Base-by-base conservation (phyloP, 2,888 invertebrate genomes). In the Amiota communis region DNA sequence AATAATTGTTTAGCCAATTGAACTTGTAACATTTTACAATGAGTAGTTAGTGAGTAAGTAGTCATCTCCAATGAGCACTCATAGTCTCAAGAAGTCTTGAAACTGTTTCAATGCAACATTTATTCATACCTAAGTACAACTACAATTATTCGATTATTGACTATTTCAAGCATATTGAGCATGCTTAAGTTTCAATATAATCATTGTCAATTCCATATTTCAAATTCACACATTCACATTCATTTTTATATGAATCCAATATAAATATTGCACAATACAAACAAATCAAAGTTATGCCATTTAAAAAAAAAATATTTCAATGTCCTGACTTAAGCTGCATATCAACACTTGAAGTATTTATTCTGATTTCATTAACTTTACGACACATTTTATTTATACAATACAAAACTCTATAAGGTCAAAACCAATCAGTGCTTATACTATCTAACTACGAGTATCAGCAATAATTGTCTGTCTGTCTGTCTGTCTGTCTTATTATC, bases 301-400 rank as follows among this genome's bases (percentile, higher is more conserved):
- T n/a, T 11, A 81, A 74, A 78, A 78, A 78, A 57, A 68, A 84
- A 83, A 75, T 77, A 84, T 84, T 83, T 83, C 83, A 83, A 83
- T 84, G 83, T 84, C 83, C 84, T 84, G 76, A 61, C 70, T 64
- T 68, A 53, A 68, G 59, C 48, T 17, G 51, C 67, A 68, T 49
- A 65, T 59, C 17, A 17, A 15, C 51, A 53, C 67, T 68, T 53
- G 15, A 65, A 51, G 20, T 13, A 61, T 36, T 61, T 20, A 61
- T 61, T 61, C 23, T 20, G 13, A 20, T 61, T 61, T 11, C 36
- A n/a, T 53, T 53, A 8, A n/a, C 13, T 53, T 53, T 53, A 53
- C 53, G 12, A 53, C 53, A 53, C n/a, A 53, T 36, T 36, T 36
- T 36, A 36, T 36, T 36, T n/a, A 53, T 53, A 8, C 4, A 36